Evolutionary conservation across 2,888 invertebrate genomes (phyloP).

Genomic region (Diarsia brunnea): DNA sequence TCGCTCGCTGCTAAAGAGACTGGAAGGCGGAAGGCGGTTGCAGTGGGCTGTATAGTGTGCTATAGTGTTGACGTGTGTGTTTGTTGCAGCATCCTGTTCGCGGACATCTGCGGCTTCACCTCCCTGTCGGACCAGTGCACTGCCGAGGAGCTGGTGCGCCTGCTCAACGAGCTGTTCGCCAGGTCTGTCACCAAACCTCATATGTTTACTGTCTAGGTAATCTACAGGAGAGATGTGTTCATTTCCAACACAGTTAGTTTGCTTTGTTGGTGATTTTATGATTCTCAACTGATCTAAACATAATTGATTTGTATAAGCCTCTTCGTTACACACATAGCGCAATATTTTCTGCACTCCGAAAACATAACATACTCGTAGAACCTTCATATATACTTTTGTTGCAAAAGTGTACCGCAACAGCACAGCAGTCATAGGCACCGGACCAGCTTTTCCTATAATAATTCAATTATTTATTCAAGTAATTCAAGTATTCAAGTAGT

Average conservation of each 20-base stretch:
- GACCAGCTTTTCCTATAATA: too few species aligned
- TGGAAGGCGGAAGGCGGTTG: background rate
- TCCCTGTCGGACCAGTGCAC: slow-evolving; percentile 97
- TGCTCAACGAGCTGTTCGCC: slow-evolving; percentile 97
- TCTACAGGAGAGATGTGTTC: background rate
- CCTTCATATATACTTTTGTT: too few species aligned
- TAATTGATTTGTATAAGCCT: too few species aligned
- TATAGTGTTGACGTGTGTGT: slow-evolving; percentile 16
- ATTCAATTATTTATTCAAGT: too few species aligned
- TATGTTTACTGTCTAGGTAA: too few species aligned
- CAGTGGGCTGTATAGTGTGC: background rate
- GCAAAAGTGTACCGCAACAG: too few species aligned
- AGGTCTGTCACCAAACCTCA: slow-evolving; percentile 89
- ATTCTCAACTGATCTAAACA: background rate
- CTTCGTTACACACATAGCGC: too few species aligned
- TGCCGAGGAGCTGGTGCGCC: slow-evolving; percentile 96
- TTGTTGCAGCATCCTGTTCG: slow-evolving; percentile 95
- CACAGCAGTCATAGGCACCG: too few species aligned
- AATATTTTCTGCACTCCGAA: too few species aligned
- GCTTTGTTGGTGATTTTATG: background rate
- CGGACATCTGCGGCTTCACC: slow-evolving; percentile 98
- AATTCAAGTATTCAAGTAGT: too few species aligned
- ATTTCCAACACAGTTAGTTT: background rate
- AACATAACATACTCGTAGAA: too few species aligned
- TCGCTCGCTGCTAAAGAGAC: background rate